Evolutionary conservation across 2,113 vertebrate species (phyloP).

Genomic region (Glaucomys volans): DNA sequence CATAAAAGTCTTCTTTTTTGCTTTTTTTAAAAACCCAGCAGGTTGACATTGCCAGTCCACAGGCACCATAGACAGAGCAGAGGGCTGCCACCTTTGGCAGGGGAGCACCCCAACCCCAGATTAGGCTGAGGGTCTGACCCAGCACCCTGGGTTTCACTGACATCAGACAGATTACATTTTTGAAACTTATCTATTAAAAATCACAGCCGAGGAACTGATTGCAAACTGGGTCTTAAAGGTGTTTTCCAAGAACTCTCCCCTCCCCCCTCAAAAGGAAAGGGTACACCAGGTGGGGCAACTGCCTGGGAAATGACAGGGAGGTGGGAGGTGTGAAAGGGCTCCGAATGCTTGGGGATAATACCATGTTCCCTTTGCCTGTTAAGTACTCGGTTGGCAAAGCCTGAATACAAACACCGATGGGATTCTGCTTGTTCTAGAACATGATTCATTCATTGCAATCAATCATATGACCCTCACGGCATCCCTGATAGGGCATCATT

Average conservation of each 20-base stretch:
- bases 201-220: background rate
- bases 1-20: background rate
- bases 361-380: background rate
- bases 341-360: no score
- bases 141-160: background rate
- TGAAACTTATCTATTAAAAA: background rate
- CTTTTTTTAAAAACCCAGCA: background rate
- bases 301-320: background rate
- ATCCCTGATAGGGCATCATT: background rate
- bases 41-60: background rate
- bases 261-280: background rate
- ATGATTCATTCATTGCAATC: background rate
- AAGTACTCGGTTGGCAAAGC: background rate
- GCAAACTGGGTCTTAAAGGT: background rate
- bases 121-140: background rate
- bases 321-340: background rate
- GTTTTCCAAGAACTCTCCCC: slow-evolving; percentile 38
- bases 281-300: no score
- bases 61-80: background rate
- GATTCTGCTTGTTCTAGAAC: background rate
- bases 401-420: background rate
- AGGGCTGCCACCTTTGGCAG: background rate
- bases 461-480: background rate
- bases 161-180: background rate
- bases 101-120: background rate